A percentile compares a stretch with the other conserved stretches of the same genome.
These are phyloP conservation scores for Beaufortia kweichowensis DNA, from an alignment of 2,113 vertebrate species.

Conservation along the genomic window DNA sequence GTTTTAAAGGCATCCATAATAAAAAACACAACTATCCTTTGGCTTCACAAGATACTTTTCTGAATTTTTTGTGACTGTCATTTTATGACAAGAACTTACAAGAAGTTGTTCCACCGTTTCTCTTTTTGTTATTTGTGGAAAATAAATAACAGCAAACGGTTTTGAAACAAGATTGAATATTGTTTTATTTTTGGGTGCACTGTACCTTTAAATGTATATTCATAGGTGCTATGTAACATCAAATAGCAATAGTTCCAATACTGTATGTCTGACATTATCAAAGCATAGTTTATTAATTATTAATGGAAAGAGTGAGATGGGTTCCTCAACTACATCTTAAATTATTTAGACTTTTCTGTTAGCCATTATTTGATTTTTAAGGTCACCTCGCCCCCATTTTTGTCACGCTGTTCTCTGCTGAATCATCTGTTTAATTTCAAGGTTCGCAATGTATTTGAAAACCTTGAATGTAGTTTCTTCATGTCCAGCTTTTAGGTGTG, in stretches of 20 bases:
- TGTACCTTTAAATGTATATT: too few species aligned
- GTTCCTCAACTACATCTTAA: slow-evolving; percentile 4
- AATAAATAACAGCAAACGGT: too few species aligned
- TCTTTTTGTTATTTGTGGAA: too few species aligned
- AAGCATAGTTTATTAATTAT: slow-evolving; percentile 30
- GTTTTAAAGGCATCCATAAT: too few species aligned
- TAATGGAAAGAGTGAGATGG: slow-evolving; percentile 2
- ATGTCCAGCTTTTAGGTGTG: neutral
- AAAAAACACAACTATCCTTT: too few species aligned
- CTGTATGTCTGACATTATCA: slow-evolving; percentile 24
- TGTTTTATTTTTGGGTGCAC: too few species aligned
- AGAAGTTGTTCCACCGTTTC: too few species aligned
- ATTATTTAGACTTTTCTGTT: slow-evolving; percentile 26
- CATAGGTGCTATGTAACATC: neutral
- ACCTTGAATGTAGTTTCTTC: neutral
- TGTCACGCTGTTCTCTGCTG: neutral
- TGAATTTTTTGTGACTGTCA: too few species aligned
- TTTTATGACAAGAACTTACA: too few species aligned
- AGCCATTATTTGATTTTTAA: slow-evolving; percentile 30
- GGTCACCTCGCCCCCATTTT: neutral
- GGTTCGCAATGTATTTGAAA: neutral
- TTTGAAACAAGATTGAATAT: too few species aligned
- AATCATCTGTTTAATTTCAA: neutral
- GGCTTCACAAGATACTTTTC: too few species aligned
- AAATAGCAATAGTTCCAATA: neutral